Base-by-base conservation (phyloP, 2,113 vertebrate genomes). In the Rana temporaria region DNA sequence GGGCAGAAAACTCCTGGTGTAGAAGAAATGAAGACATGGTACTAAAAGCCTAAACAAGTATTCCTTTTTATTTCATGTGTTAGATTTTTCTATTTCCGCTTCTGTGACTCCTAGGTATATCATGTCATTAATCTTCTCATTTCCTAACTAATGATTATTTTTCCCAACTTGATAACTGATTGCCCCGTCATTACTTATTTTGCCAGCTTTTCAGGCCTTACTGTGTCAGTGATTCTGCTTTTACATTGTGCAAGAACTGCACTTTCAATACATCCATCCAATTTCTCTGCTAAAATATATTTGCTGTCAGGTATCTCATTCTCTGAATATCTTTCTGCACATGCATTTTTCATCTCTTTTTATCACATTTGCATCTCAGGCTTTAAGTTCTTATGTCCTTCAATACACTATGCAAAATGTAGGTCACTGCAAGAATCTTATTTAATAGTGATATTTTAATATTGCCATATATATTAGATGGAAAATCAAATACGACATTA, bases 81-180 rank as follows among this genome's bases (percentile, higher is more conserved):
- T 2, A 26, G 42, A 24, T 26, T 53, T 26, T 8, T 53, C 68
- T 17, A 53, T 53, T 56, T 26, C 56, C 20, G n/a, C 14, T 32
- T 26, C 19, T 30, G 3, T 53, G 30, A 56, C 68, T 71, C 48
- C 3, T 52, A 1, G 22, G 17, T 62, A 12, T 76, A 38, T n/a
- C 34, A 76, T 63, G 24, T 76, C 32, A 76, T 76, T 76, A 76
- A 76, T 42, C 53, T 76, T 76, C 62, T 22, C 30, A 74, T 74
- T 74, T 74, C 71, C 42, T 18, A 60, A 70, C 53, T 42, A 71
- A 57, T 42, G 22, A 48, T 20, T 34, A 70, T 59, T 65, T 7
- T 24, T 14, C 60, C 30, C 38, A 22, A 11, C 18, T 74, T 48
- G 34, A 53, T 60, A 24, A 48, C 16, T 68, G n/a, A 32, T 20